These are phyloP conservation scores for Selenia dentaria DNA, from an alignment of 2,888 invertebrate species.

Conservation along the genomic window DNA sequence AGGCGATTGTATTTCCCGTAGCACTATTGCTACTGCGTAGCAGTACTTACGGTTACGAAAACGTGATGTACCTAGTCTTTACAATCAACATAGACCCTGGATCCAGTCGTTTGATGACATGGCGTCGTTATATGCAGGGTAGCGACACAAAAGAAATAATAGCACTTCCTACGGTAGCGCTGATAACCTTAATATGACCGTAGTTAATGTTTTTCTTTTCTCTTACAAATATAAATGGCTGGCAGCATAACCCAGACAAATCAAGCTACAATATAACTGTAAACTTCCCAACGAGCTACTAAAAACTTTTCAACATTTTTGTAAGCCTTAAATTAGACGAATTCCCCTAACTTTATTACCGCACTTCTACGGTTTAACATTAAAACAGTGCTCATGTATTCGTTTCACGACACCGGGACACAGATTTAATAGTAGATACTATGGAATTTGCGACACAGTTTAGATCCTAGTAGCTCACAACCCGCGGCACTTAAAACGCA, in stretches of 20 bases:
- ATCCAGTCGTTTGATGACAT: too few species aligned
- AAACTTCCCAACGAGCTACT: neutral
- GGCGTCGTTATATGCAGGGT: too few species aligned
- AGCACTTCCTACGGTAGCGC: too few species aligned
- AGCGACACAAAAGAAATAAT: too few species aligned
- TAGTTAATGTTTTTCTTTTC: too few species aligned
- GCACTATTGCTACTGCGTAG: too few species aligned
- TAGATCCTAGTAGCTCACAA: neutral
- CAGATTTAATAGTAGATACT: neutral
- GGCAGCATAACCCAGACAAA: too few species aligned
- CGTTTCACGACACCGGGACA: neutral
- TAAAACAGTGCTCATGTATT: slow-evolving; percentile 11
- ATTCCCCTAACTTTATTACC: neutral
- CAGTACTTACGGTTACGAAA: too few species aligned
- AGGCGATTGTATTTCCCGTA: too few species aligned
- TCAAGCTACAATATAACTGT: neutral
- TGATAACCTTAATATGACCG: too few species aligned
- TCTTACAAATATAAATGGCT: neutral
- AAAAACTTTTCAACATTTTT: neutral
- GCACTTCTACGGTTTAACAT: neutral
- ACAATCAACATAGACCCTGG: too few species aligned
- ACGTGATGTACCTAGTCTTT: too few species aligned
- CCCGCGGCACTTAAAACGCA: slow-evolving; percentile 7
- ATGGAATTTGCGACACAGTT: neutral
- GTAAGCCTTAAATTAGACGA: neutral